Evolutionary conservation across 2,888 invertebrate genomes (phyloP).

Genomic region (Eupeodes luniger): DNA sequence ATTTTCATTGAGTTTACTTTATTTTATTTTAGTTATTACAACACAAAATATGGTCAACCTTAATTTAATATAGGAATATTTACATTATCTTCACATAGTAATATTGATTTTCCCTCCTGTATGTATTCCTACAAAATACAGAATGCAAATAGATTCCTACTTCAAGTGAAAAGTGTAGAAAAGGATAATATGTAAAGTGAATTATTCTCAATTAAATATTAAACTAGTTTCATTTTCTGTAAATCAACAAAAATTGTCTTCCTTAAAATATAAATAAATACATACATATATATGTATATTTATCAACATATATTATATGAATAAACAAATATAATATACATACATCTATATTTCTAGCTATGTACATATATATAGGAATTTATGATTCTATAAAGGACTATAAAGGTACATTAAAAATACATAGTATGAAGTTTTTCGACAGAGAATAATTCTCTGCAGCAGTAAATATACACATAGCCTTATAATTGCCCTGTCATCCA

Average conservation of each 20-base stretch:
- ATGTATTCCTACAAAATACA: background rate
- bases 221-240: conserved; percentile 28
- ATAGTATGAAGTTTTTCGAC: background rate
- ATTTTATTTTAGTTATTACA: too few relatives aligned
- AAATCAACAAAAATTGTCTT: conserved; percentile 13
- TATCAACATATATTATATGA: too few relatives aligned
- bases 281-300: too few relatives aligned
- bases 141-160: conserved; percentile 20
- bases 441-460: conserved; percentile 32
- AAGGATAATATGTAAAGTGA: conserved; percentile 31
- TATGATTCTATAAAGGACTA: background rate
- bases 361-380: background rate
- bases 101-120: conserved; percentile 62
- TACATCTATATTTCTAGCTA: background rate
- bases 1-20: too few relatives aligned
- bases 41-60: too few relatives aligned
- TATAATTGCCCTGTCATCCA: conserved; percentile 64
- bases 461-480: conserved; percentile 40
- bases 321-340: too few relatives aligned
- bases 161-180: conserved; percentile 30
- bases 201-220: conserved; percentile 41
- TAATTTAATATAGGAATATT: too few relatives aligned
- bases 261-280: background rate
- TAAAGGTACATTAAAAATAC: background rate
- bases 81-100: conserved; percentile 23